phyloP scores from a whole-genome alignment of 1,140 invertebrate genomes.

The Trypoxylus dichotomus region DNA sequence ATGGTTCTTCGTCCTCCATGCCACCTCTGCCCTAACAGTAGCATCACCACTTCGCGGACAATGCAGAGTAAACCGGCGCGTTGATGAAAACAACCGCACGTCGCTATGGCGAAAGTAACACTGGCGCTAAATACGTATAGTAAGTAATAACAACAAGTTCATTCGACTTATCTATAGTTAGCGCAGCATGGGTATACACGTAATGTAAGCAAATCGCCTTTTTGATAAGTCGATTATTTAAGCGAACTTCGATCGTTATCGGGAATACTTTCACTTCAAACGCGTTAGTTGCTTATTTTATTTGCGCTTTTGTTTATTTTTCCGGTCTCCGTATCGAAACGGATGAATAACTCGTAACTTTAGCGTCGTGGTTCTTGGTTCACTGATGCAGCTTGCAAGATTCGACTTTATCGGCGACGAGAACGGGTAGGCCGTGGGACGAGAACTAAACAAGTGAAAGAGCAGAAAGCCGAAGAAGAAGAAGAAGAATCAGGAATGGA shows the following conservation, averaged over 20 bases:
- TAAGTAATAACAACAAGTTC: not conserved
- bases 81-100: not conserved
- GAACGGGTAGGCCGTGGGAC: not conserved
- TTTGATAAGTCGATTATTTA: not conserved
- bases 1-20: conserved; percentile 28
- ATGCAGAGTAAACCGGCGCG: not conserved
- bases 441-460: not conserved
- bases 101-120: not conserved
- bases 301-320: not conserved
- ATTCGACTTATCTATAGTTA: not conserved
- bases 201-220: not conserved
- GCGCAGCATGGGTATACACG: not conserved
- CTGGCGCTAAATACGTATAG: not conserved
- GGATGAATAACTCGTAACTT: not conserved
- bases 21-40: not conserved
- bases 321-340: not conserved
- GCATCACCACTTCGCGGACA: not conserved
- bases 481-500: not conserved
- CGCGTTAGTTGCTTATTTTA: not conserved
- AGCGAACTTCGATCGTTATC: not conserved
- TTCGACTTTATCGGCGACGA: not conserved
- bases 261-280: not conserved
- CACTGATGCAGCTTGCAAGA: not conserved
- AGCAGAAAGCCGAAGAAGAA: not conserved
- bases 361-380: not conserved